Evolutionary conservation across 2,888 invertebrate genomes (phyloP).

Genomic region (Scaptomyza tumidula): DNA sequence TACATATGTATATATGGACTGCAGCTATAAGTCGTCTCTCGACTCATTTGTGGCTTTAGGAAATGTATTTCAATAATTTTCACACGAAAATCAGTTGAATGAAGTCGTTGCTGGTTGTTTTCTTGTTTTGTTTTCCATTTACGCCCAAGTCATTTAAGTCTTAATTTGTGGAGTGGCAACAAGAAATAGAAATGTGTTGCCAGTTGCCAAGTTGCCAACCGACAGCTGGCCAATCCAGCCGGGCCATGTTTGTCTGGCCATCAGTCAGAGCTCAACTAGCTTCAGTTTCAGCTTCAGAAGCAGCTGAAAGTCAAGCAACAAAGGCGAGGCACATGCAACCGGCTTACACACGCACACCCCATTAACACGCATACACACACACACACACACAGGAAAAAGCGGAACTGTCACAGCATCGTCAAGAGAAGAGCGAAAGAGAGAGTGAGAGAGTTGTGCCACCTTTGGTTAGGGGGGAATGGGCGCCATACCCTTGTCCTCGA

Average conservation of each 20-base stretch:
- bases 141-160: constrained; percentile 51
- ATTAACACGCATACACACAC: constrained; percentile 13
- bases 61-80: constrained; percentile 80
- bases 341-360: constrained; percentile 62
- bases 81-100: constrained; percentile 74
- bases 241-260: constrained; percentile 45
- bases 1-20: constrained; percentile 18
- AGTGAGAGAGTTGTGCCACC: constrained; percentile 50
- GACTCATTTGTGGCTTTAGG: constrained; percentile 67
- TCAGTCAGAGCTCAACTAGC: constrained; percentile 73
- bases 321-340: constrained; percentile 63
- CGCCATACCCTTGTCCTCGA: constrained; percentile 20
- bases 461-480: constrained; percentile 29
- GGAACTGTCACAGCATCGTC: constrained; percentile 73
- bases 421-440: background rate
- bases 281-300: constrained; percentile 44
- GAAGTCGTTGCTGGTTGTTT: constrained; percentile 54
- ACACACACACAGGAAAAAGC: constrained; percentile 39
- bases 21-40: constrained; percentile 39
- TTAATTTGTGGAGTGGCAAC: constrained; percentile 60
- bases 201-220: background rate
- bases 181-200: constrained; percentile 10
- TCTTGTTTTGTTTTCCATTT: constrained; percentile 4
- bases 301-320: constrained; percentile 36
- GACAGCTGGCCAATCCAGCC: constrained; percentile 21